Percentiles rank a stretch among this genome's conserved stretches.
Evolutionary conservation across 2,888 invertebrate genomes (phyloP).

Genomic region (Celastrina argiolus): DNA sequence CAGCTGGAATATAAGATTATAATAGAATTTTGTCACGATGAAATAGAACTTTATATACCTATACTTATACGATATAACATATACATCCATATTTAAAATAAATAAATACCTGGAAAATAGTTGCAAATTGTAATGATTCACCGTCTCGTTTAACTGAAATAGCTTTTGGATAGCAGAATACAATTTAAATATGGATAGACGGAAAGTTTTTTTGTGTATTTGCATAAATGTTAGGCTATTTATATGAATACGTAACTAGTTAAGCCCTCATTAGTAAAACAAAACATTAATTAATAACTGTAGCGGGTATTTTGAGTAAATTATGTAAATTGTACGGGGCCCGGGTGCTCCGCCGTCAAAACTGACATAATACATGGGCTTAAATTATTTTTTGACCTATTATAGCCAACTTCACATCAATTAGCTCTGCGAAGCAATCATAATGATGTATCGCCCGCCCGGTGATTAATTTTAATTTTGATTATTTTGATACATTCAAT

Average conservation of each 20-base stretch:
- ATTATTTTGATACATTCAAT: not conserved
- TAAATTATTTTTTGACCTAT: constrained; percentile 16
- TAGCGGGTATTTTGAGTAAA: constrained; percentile 10
- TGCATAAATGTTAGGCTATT: constrained; percentile 1
- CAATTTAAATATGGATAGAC: not conserved
- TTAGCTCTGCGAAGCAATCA: not conserved
- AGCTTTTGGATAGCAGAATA: not conserved
- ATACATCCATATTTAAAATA: not conserved
- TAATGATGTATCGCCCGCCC: constrained; percentile 7
- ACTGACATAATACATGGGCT: constrained; percentile 8
- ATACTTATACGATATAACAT: too few relatives aligned
- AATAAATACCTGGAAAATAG: not conserved
- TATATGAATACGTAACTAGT: constrained; percentile 15
- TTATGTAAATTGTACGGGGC: constrained; percentile 2
- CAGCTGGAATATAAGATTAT: too few relatives aligned
- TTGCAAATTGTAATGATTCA: not conserved
- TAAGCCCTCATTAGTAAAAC: constrained; percentile 17
- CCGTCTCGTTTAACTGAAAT: not conserved
- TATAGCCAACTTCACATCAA: constrained; percentile 14
- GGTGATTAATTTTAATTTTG: not conserved
- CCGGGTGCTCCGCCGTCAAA: not conserved
- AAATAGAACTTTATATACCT: too few relatives aligned
- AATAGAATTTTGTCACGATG: too few relatives aligned
- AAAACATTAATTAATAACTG: constrained; percentile 20
- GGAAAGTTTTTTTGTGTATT: not conserved